A percentile compares a stretch with the other conserved stretches of the same genome.
Conservation (phyloP, 2,113 vertebrate species). For the Ctenodactylus gundi region DNA sequence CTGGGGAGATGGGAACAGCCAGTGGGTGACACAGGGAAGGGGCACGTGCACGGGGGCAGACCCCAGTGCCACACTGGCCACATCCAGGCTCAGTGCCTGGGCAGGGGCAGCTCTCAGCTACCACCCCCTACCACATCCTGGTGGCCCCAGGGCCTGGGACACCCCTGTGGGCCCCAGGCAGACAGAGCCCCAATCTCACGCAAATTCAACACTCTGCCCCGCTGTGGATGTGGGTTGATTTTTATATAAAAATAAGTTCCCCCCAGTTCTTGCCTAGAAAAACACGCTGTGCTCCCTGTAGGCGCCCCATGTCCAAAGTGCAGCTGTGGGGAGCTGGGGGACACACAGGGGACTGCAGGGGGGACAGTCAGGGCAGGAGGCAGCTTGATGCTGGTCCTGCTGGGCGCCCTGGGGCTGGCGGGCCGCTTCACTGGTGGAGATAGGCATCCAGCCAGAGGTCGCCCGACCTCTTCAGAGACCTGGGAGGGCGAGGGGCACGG, state of each 20-base stretch:
- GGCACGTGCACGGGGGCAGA: no score
- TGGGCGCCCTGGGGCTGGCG: background rate
- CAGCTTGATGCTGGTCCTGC: no score
- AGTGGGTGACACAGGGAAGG: no score
- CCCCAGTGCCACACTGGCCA: no score
- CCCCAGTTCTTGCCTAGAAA: constrained; percentile 33
- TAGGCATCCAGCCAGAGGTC: constrained; percentile 76
- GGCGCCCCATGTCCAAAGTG: no score
- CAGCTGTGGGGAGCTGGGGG: no score
- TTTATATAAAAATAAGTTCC: constrained; percentile 77
- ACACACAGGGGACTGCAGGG: background rate
- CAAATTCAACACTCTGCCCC: background rate
- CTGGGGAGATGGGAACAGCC: no score
- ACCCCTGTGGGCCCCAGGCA: no score
- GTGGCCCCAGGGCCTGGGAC: background rate
- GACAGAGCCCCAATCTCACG: background rate
- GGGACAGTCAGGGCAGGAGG: background rate
- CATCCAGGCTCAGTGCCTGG: no score
- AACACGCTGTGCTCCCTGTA: constrained; percentile 54
- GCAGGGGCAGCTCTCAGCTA: background rate
- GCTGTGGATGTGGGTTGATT: background rate
- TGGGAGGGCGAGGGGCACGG: constrained; percentile 23
- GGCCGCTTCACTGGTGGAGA: constrained; percentile 68
- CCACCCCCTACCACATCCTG: background rate
- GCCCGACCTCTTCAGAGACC: constrained; percentile 84